These are phyloP conservation scores for Drosophila grimshawi DNA, from an alignment of 1,140 invertebrate genomes.

Conservation along the genomic window DNA sequence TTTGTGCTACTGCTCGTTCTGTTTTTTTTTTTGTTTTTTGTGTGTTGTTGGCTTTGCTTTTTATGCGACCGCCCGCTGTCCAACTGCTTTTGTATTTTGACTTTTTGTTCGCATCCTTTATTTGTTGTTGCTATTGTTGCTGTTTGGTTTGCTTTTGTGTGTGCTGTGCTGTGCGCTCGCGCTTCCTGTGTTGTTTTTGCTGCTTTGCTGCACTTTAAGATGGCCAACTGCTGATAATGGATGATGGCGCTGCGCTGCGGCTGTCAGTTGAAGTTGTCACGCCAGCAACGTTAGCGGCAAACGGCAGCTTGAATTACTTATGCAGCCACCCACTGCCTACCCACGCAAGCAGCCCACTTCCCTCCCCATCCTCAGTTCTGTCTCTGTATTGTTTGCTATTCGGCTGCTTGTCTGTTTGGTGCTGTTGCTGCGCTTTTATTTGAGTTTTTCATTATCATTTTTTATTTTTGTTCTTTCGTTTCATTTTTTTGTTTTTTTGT, in stretches of 20 bases:
- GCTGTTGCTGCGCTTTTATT: slow-evolving; percentile 79
- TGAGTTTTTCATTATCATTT: slow-evolving; percentile 82
- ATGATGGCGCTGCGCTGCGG: slow-evolving; percentile 76
- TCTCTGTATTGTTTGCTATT: slow-evolving; percentile 53
- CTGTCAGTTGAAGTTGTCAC: slow-evolving; percentile 83
- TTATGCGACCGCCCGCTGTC: slow-evolving; percentile 22
- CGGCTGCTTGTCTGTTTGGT: slow-evolving; percentile 63
- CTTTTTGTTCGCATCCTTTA: not conserved
- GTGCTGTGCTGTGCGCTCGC: slow-evolving; percentile 4
- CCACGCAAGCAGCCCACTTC: not conserved
- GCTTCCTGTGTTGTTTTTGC: slow-evolving; percentile 50
- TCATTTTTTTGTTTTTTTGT: slow-evolving; percentile 8
- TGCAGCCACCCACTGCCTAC: slow-evolving; percentile 30
- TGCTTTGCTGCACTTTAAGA: slow-evolving; percentile 73
- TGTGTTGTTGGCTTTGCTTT: slow-evolving; percentile 1
- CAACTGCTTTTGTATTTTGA: slow-evolving; percentile 24
- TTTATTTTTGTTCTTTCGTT: slow-evolving; percentile 30
- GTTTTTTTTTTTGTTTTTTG: slow-evolving; percentile 33
- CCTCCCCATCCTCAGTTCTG: not conserved
- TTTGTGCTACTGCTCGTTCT: slow-evolving; percentile 48
- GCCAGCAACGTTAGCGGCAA: slow-evolving; percentile 59
- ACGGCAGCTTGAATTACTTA: slow-evolving; percentile 76
- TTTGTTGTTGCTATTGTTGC: slow-evolving; percentile 34
- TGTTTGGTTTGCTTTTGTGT: slow-evolving; percentile 33
- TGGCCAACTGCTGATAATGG: slow-evolving; percentile 82